Evolutionary conservation across 2,797 vertebrate genomes (phyloP).

Genomic region (Phalanger gymnotis): DNA sequence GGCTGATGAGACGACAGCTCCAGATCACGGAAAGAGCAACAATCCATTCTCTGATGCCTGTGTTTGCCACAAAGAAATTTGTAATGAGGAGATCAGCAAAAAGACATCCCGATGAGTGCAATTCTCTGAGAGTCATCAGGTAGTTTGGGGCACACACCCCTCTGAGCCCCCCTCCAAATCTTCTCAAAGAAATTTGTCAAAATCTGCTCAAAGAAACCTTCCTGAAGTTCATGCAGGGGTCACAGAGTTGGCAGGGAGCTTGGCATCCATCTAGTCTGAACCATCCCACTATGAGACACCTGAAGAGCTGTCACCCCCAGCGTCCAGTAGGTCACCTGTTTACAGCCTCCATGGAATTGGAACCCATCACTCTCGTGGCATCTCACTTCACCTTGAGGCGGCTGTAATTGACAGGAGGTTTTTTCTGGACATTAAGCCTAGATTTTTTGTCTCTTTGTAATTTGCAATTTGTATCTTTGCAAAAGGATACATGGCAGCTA

Average conservation of each 20-base stretch:
- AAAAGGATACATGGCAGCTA: not conserved
- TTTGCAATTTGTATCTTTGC: not conserved
- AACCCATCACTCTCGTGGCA: not conserved
- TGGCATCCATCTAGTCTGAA: not conserved
- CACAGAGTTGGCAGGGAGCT: not conserved
- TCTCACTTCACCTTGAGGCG: not conserved
- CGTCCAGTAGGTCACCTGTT: not conserved
- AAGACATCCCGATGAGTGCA: not conserved
- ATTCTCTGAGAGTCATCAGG: not conserved
- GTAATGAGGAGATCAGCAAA: not conserved
- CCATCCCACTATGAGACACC: not conserved
- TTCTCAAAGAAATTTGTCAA: not conserved
- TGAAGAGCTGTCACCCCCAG: not conserved
- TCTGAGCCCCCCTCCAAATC: not conserved
- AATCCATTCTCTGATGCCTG: not conserved
- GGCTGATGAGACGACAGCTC: not conserved
- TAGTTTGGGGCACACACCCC: not conserved
- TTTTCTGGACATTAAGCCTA: not conserved
- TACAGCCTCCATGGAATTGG: not conserved
- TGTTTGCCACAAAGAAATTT: not conserved
- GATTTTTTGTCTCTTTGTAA: not conserved
- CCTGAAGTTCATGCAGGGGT: not conserved
- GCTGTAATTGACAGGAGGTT: not conserved
- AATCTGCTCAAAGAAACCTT: not conserved
- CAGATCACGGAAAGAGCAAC: not conserved